Percentiles rank a stretch among this genome's conserved stretches.
Conservation (phyloP, 2,888 invertebrate genomes). For the Trissonchulus latispiculum region DNA sequence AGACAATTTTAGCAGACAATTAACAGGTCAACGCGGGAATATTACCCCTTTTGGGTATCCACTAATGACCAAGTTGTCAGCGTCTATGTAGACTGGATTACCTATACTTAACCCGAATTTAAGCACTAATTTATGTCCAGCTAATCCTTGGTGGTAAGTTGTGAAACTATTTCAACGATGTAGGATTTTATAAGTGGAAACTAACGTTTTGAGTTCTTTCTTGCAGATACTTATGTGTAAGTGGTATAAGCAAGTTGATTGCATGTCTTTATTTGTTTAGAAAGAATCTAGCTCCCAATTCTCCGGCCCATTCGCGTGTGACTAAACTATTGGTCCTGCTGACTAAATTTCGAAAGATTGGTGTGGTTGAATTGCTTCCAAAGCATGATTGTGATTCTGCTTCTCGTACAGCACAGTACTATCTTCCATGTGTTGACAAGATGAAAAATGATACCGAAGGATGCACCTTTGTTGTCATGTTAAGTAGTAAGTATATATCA, state of each 20-base stretch:
- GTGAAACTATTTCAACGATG: not conserved
- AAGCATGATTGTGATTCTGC: conserved; percentile 19
- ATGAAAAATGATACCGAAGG: conserved; percentile 6
- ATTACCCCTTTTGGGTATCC: too few species aligned
- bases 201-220: not conserved
- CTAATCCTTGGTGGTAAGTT: too few species aligned
- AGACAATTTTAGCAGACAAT: too few species aligned
- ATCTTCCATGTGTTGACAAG: conserved; percentile 8
- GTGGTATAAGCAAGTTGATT: too few species aligned
- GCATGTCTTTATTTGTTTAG: conserved; percentile 12
- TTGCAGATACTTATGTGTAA: too few species aligned
- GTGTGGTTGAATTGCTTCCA: conserved; percentile 15
- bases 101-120: too few species aligned
- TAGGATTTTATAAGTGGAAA: not conserved
- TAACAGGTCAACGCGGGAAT: too few species aligned
- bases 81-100: too few species aligned
- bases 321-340: conserved; percentile 21
- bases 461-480: conserved; percentile 5
- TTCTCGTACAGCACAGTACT: conserved; percentile 14
- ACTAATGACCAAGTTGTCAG: too few species aligned
- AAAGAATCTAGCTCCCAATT: conserved; percentile 19
- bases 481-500: conserved; percentile 15
- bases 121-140: too few species aligned
- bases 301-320: conserved; percentile 16
- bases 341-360: conserved; percentile 13